These are phyloP conservation scores for Mola mola DNA, from an alignment of 2,113 vertebrate species.

Conservation along the genomic window DNA sequence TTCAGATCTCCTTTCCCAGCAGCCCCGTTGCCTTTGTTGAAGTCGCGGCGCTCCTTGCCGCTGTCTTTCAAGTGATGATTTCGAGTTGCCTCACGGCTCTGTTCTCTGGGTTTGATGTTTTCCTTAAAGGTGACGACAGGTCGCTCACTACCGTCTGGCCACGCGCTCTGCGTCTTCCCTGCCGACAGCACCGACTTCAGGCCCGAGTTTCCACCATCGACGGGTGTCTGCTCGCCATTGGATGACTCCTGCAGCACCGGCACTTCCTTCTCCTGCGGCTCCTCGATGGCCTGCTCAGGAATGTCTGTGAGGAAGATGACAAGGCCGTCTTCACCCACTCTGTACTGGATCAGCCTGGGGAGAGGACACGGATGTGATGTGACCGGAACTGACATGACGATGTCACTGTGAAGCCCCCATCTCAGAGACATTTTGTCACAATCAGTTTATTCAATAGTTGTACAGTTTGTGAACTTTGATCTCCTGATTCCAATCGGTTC, in stretches of 20 bases:
- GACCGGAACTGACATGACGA: too few species aligned
- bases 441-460: too few species aligned
- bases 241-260: slow-evolving; percentile 89
- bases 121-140: slow-evolving; percentile 97
- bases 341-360: slow-evolving; percentile 92
- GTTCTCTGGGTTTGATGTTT: slow-evolving; percentile 94
- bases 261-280: slow-evolving; percentile 90
- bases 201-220: slow-evolving; percentile 82
- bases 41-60: slow-evolving; percentile 86
- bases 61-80: slow-evolving; percentile 86
- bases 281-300: slow-evolving; percentile 89
- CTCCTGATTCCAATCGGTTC: too few species aligned
- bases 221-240: slow-evolving; percentile 81
- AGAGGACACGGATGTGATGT: too few species aligned
- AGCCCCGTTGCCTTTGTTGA: slow-evolving; percentile 81
- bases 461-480: too few species aligned
- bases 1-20: slow-evolving; percentile 87
- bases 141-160: slow-evolving; percentile 87
- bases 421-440: too few species aligned
- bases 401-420: too few species aligned
- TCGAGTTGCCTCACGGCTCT: slow-evolving; percentile 85
- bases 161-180: slow-evolving; percentile 87
- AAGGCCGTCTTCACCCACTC: slow-evolving; percentile 88
- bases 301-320: slow-evolving; percentile 94
- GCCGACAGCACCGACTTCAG: slow-evolving; percentile 93